Conservation (phyloP, 1,140 invertebrate genomes). For the Polypedilum vanderplanki region DNA sequence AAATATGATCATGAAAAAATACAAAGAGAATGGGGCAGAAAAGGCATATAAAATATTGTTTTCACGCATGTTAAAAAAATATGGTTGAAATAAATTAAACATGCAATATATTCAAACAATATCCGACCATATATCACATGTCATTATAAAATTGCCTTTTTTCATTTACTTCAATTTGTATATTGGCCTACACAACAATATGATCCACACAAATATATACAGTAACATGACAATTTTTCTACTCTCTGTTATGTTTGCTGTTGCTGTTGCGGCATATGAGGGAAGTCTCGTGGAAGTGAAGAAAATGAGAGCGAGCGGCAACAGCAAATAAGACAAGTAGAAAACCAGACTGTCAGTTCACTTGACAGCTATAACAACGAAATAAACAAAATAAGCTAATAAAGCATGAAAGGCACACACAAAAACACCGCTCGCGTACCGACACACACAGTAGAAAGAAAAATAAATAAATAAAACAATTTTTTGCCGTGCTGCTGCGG, state of each 20-base stretch:
- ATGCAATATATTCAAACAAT: slow-evolving; percentile 9
- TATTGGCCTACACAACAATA: too few relatives aligned
- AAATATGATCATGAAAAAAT: too few relatives aligned
- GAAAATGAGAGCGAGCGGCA: slow-evolving; percentile 3
- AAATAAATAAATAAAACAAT: too few relatives aligned
- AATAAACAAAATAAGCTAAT: slow-evolving; percentile 28
- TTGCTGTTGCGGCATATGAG: not conserved
- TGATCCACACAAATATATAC: too few relatives aligned
- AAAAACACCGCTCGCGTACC: not conserved
- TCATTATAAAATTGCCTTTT: slow-evolving; percentile 14
- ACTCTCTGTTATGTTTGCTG: too few relatives aligned
- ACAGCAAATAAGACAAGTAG: slow-evolving; percentile 21
- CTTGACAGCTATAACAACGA: slow-evolving; percentile 26
- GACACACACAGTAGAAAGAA: not conserved
- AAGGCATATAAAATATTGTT: slow-evolving; percentile 3
- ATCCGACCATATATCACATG: slow-evolving; percentile 17
- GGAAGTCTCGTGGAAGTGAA: slow-evolving; percentile 9
- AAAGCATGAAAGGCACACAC: not conserved
- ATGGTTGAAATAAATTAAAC: slow-evolving; percentile 9
- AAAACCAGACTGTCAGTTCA: slow-evolving; percentile 27
- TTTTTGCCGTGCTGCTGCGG: too few relatives aligned
- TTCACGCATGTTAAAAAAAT: not conserved
- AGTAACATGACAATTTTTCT: not conserved
- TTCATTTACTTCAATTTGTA: too few relatives aligned
- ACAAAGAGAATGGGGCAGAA: not conserved